Percentiles rank a stretch among this genome's conserved stretches.
phyloP scores from a whole-genome alignment of 1,140 invertebrate species.

The Panulirus ornatus region DNA sequence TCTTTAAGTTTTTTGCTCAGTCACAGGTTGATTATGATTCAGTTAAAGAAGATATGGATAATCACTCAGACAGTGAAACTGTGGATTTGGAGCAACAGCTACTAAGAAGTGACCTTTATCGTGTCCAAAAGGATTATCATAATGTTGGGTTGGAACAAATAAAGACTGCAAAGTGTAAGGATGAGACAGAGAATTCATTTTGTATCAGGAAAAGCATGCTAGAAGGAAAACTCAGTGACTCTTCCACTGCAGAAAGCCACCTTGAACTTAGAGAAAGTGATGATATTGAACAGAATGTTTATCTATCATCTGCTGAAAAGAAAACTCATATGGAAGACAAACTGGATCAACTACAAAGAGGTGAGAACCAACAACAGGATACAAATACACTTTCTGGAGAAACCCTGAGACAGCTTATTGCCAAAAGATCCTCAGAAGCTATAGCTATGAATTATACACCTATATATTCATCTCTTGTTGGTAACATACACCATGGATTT shows the following conservation, averaged over 20 bases:
- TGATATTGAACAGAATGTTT: background rate
- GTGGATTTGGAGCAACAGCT: background rate
- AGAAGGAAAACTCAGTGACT: background rate
- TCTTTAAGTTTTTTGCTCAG: background rate
- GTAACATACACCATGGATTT: background rate
- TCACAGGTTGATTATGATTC: background rate
- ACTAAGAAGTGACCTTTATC: background rate
- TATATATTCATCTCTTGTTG: background rate
- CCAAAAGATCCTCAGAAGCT: background rate
- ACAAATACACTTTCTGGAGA: background rate
- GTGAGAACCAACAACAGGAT: no score
- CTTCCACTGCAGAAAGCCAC: no score
- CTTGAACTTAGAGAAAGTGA: background rate
- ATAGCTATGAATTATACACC: no score
- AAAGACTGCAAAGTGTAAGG: background rate
- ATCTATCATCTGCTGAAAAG: background rate
- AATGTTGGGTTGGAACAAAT: background rate
- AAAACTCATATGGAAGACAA: background rate
- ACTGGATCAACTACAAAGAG: background rate
- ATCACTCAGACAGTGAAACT: background rate
- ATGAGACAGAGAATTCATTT: background rate
- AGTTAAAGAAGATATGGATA: background rate
- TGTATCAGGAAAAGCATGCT: background rate
- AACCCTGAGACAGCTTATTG: background rate
- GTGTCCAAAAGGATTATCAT: background rate